Percentiles rank a stretch among this genome's conserved stretches.
Conservation (phyloP, 2,797 vertebrate genomes). For the Scarus forsteni region DNA sequence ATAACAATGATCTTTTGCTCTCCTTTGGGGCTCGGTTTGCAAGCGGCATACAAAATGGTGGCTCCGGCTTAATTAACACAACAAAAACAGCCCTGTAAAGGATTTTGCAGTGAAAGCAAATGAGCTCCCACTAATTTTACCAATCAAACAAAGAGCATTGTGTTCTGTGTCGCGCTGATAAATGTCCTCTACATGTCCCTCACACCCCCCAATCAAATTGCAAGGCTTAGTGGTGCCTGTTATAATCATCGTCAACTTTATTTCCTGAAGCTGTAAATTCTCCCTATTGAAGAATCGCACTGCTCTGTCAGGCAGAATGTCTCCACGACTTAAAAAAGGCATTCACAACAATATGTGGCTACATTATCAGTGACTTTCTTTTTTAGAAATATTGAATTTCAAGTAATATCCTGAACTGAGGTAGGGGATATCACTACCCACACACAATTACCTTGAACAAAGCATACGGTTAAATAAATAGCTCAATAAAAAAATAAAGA, state of each 20-base stretch:
- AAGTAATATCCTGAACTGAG: not conserved
- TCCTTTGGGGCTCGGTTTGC: constrained; percentile 38
- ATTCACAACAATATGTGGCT: constrained; percentile 4
- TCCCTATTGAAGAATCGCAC: constrained; percentile 19
- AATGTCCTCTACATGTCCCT: constrained; percentile 74
- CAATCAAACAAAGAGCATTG: constrained; percentile 79
- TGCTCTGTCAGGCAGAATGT: constrained; percentile 27
- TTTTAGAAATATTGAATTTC: not conserved
- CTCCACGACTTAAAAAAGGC: constrained; percentile 2
- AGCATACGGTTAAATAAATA: too few relatives aligned
- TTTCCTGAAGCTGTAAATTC: constrained; percentile 41
- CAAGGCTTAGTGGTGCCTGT: constrained; percentile 42
- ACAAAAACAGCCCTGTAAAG: constrained; percentile 72
- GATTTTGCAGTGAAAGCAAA: constrained; percentile 82
- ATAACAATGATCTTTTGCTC: constrained; percentile 59
- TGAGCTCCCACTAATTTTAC: constrained; percentile 79
- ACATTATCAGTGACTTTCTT: not conserved
- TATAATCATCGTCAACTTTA: constrained; percentile 61
- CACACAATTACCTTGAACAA: too few relatives aligned
- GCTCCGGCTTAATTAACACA: constrained; percentile 77
- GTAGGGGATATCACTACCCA: not conserved
- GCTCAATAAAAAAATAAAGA: too few relatives aligned
- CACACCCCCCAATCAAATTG: constrained; percentile 61
- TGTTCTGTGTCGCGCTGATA: constrained; percentile 77
- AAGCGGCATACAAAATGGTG: constrained; percentile 66